Percentiles rank a stretch among this genome's conserved stretches.
phyloP scores from a whole-genome alignment of 23 tunicate genomes.

The Botrylloides violaceus region DNA sequence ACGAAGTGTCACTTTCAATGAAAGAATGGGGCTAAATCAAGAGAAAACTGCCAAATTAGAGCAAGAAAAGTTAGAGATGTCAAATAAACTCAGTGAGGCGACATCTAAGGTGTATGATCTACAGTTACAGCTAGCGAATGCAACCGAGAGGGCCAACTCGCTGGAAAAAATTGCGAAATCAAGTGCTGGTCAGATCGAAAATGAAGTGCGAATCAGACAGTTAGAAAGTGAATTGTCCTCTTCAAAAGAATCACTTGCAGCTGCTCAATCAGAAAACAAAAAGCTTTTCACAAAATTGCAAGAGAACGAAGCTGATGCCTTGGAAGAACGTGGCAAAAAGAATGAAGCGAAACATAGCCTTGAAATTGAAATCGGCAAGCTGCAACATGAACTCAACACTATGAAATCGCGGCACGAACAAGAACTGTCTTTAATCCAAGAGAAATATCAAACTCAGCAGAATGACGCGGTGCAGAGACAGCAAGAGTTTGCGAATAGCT shows the following conservation, averaged over 20 bases:
- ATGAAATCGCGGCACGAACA: constrained; percentile 1
- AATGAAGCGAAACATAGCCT: neutral
- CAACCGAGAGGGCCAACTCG: constrained; percentile 48
- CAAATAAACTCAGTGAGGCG: constrained; percentile 62
- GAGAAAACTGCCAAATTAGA: constrained; percentile 69
- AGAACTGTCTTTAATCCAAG: neutral
- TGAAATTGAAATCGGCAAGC: neutral
- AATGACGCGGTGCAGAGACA: neutral
- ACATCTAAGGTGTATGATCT: constrained; percentile 53
- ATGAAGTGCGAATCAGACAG: neutral
- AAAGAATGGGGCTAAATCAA: constrained; percentile 59
- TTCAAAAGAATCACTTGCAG: neutral
- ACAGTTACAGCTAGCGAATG: constrained; percentile 26
- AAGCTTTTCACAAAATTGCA: neutral
- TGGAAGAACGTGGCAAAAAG: neutral
- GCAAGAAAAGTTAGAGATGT: constrained; percentile 71
- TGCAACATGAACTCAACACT: neutral
- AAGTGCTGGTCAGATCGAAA: neutral
- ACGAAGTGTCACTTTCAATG: constrained; percentile 65
- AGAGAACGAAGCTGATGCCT: neutral
- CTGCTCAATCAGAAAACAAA: constrained; percentile 2
- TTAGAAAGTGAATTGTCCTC: neutral
- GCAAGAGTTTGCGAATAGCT: neutral
- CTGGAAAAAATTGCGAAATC: constrained; percentile 50
- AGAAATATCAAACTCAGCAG: neutral